Conservation (phyloP, 2,113 vertebrate genomes). For the cattle (Bos taurus) region DNA sequence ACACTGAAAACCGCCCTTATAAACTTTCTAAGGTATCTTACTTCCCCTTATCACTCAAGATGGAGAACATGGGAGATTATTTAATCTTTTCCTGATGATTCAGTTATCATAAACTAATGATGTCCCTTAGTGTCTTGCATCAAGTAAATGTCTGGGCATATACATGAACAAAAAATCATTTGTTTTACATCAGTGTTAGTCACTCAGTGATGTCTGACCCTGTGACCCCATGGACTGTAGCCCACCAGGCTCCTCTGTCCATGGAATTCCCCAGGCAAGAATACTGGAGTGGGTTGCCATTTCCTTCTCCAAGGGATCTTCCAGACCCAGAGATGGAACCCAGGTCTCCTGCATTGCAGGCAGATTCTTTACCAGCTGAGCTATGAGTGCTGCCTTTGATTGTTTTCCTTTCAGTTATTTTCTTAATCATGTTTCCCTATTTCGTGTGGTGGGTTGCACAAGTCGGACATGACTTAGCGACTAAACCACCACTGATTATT, state of each 20-base stretch:
- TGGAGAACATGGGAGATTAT: background rate
- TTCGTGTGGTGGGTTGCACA: background rate
- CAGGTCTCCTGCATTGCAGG: background rate
- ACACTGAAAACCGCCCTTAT: background rate
- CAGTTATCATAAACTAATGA: background rate
- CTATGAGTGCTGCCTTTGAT: background rate
- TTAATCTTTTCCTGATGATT: background rate
- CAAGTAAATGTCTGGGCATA: slow-evolving; percentile 5
- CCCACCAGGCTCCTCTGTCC: background rate
- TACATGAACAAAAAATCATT: background rate
- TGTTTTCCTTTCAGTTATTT: background rate
- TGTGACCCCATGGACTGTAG: background rate
- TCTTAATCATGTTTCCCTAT: background rate
- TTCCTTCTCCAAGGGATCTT: background rate
- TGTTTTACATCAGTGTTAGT: background rate
- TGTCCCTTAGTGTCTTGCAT: background rate
- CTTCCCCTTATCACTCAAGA: background rate
- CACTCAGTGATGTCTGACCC: background rate
- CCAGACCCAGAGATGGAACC: background rate
- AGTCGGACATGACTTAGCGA: background rate
- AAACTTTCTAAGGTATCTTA: background rate
- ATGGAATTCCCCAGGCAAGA: background rate
- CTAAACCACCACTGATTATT: background rate
- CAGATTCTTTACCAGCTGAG: background rate
- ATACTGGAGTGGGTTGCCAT: background rate